phyloP scores from a whole-genome alignment of 2,797 vertebrate genomes.

The Periparus ater region DNA sequence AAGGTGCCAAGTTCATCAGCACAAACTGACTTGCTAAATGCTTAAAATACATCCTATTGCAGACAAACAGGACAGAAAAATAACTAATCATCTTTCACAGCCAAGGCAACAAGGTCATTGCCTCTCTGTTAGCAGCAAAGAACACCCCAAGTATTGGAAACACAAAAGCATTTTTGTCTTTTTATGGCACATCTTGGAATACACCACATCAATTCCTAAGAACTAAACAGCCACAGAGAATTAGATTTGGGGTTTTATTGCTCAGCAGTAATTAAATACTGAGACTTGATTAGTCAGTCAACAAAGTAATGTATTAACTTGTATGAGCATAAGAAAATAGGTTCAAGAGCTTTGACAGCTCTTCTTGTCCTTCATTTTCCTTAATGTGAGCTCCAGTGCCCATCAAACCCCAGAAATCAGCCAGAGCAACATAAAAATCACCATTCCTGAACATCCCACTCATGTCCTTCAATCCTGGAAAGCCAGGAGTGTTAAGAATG shows the following conservation, averaged over 20 bases:
- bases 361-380: neutral
- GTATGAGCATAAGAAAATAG: neutral
- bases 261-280: neutral
- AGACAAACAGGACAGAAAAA: constrained; percentile 1
- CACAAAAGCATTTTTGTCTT: neutral
- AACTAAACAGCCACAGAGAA: neutral
- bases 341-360: neutral
- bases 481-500: neutral
- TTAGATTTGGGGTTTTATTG: neutral
- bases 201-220: neutral
- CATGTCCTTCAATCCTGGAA: neutral
- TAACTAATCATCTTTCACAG: constrained; percentile 9
- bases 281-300: neutral
- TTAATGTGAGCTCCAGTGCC: neutral
- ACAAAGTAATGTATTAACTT: neutral
- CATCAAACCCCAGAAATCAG: neutral
- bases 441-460: neutral
- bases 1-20: constrained; percentile 15
- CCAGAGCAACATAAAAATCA: neutral
- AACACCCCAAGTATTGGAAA: neutral
- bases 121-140: neutral
- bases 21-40: neutral
- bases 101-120: constrained; percentile 1
- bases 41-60: constrained; percentile 35
- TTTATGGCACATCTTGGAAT: neutral